These are phyloP conservation scores for Ceryle rudis DNA, from an alignment of 2,797 vertebrate species.

Conservation along the genomic window DNA sequence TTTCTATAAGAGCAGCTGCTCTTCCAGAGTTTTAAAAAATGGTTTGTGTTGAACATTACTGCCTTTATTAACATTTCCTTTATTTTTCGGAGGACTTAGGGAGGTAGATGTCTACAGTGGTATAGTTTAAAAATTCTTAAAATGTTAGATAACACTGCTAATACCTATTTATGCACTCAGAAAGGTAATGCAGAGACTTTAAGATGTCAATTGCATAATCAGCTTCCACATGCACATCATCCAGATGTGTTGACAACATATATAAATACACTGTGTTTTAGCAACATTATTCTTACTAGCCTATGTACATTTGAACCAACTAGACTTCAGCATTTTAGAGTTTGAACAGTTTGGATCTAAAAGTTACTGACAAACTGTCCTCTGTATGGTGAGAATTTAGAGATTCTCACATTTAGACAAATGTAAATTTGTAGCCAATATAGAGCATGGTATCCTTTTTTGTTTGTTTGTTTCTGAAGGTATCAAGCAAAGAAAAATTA, in stretches of 20 bases:
- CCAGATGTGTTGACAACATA: background rate
- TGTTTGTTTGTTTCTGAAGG: background rate
- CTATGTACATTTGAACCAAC: background rate
- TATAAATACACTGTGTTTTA: background rate
- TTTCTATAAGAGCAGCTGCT: background rate
- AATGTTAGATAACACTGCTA: background rate
- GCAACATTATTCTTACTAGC: background rate
- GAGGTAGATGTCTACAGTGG: fast-evolving
- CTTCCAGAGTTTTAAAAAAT: background rate
- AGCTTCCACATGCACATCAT: background rate
- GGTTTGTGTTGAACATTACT: background rate
- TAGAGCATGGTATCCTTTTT: background rate
- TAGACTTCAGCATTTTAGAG: background rate
- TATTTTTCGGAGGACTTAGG: background rate
- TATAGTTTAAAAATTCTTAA: background rate
- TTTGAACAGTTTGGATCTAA: background rate
- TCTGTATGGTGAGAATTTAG: background rate
- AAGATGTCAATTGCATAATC: background rate
- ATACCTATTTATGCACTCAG: background rate
- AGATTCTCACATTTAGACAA: background rate
- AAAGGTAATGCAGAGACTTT: background rate
- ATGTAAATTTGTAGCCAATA: background rate
- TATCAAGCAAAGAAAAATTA: background rate
- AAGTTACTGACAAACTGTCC: background rate
- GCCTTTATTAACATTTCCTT: background rate